Evolutionary conservation across 64 coral and sea anemone species (phyloP).

Genomic region (Catalaphyllia jardinei): DNA sequence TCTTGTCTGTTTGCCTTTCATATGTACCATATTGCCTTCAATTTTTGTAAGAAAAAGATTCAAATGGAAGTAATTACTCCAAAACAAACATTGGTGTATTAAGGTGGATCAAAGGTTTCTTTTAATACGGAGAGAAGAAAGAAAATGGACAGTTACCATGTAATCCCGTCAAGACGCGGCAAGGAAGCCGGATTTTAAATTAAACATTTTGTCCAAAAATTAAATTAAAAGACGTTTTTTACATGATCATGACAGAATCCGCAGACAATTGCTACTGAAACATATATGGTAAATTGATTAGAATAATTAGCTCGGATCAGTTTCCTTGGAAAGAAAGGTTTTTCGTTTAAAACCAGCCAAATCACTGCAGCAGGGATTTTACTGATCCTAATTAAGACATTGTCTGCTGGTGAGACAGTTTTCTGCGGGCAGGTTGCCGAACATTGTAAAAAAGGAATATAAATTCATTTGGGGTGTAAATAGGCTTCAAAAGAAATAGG

Average conservation of each 20-base stretch:
- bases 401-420: background rate
- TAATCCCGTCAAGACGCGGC: background rate
- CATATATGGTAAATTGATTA: background rate
- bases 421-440: background rate
- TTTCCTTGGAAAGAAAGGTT: background rate
- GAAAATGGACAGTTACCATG: background rate
- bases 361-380: background rate
- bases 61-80: background rate
- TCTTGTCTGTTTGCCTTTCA: conserved; percentile 3
- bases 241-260: background rate
- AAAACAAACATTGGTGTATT: conserved; percentile 15
- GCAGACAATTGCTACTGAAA: background rate
- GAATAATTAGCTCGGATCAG: background rate
- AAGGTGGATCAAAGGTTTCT: background rate
- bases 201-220: background rate
- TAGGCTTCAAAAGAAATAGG: background rate
- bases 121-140: background rate
- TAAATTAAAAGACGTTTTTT: background rate
- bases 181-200: background rate
- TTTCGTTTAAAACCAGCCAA: background rate
- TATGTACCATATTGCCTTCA: conserved; percentile 3
- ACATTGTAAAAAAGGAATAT: background rate
- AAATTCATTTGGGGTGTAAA: background rate
- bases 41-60: background rate
- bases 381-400: background rate